A percentile compares a stretch with the other conserved stretches of the same genome.
These are phyloP conservation scores for Falco punctatus DNA, from an alignment of 2,113 vertebrate genomes.

Conservation along the genomic window DNA sequence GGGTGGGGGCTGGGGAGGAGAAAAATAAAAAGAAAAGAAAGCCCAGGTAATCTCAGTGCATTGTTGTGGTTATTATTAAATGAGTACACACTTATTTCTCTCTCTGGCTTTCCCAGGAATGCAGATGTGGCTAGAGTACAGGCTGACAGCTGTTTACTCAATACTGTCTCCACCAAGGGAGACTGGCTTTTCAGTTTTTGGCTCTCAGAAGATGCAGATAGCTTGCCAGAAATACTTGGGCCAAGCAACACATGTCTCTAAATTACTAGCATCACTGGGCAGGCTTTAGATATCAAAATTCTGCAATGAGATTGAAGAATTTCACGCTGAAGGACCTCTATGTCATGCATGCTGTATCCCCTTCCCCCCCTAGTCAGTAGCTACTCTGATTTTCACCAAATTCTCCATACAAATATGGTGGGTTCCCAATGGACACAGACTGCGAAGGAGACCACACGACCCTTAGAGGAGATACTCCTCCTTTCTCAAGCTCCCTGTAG, in stretches of 20 bases:
- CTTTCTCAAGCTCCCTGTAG: background rate
- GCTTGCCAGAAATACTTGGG: background rate
- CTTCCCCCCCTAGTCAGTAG: background rate
- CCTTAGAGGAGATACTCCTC: background rate
- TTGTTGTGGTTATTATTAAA: constrained; percentile 34
- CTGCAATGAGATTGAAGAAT: background rate
- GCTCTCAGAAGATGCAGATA: background rate
- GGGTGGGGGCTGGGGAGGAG: too few relatives aligned
- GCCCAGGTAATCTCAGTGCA: constrained; percentile 48
- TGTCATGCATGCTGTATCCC: background rate
- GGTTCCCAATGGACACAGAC: background rate
- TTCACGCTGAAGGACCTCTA: background rate
- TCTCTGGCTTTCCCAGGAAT: background rate
- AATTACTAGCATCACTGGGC: background rate
- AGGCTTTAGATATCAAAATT: background rate
- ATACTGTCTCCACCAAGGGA: background rate
- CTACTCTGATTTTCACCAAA: background rate
- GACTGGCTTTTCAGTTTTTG: background rate
- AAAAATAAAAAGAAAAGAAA: background rate
- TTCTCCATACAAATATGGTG: background rate
- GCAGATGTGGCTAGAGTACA: background rate
- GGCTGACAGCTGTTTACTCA: constrained; percentile 12
- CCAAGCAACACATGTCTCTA: background rate
- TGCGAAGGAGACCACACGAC: background rate
- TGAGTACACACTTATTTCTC: constrained; percentile 27